Conservation (phyloP, 1,140 invertebrate species). For the Zaprionus africanus region DNA sequence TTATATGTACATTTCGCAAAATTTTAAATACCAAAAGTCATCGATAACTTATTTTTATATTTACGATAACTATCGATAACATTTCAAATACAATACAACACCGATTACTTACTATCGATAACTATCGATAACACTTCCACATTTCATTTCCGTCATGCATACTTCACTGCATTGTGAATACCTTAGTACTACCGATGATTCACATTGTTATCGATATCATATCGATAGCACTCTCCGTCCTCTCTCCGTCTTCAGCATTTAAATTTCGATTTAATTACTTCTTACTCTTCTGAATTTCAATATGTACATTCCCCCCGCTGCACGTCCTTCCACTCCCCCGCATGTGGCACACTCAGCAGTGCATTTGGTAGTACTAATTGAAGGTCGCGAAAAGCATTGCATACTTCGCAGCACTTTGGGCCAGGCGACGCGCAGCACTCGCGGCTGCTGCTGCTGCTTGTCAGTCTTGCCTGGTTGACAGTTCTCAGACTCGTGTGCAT, state of each 20-base stretch:
- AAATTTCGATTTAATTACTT: neutral
- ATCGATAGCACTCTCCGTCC: neutral
- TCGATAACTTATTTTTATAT: no score
- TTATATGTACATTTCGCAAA: no score
- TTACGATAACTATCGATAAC: neutral
- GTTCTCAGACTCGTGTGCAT: slow-evolving; percentile 65
- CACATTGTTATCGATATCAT: neutral
- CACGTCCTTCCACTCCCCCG: neutral
- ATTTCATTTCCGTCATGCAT: no score
- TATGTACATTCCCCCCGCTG: neutral
- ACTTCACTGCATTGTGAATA: no score
- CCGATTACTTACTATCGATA: neutral
- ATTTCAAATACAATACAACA: no score
- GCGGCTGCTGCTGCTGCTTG: neutral
- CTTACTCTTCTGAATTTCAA: neutral
- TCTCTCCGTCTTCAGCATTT: neutral
- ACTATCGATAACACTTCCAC: neutral
- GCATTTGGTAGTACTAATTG: slow-evolving; percentile 47
- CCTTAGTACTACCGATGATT: neutral
- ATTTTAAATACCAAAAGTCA: neutral
- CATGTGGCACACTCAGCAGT: neutral
- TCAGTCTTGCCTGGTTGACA: slow-evolving; percentile 1
- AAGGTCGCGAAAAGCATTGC: slow-evolving; percentile 54
- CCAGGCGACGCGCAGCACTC: neutral
- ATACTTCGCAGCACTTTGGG: slow-evolving; percentile 35